phyloP scores from a whole-genome alignment of 2,797 vertebrate genomes.

The Eulemur albifrons region DNA sequence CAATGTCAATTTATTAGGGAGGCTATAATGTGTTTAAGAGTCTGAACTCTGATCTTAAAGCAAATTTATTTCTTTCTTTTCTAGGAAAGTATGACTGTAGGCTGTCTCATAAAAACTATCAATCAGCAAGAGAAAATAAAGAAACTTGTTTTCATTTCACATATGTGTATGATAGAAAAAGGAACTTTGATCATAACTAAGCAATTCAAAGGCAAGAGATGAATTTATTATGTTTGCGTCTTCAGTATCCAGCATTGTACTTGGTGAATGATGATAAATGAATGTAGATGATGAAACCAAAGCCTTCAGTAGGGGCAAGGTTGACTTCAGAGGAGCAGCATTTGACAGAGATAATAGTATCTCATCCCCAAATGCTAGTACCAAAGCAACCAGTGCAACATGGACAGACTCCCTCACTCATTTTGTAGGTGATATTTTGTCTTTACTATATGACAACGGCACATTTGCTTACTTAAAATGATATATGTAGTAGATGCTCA shows the following conservation, averaged over 20 bases:
- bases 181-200: constrained; percentile 16
- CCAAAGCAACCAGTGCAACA: constrained; percentile 54
- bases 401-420: constrained; percentile 39
- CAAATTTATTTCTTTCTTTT: not conserved
- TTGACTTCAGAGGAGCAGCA: constrained; percentile 8
- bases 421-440: constrained; percentile 57
- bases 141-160: not conserved
- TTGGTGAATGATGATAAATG: not conserved
- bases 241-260: not conserved
- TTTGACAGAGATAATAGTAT: not conserved
- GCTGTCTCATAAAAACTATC: not conserved
- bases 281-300: constrained; percentile 64
- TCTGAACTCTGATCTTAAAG: constrained; percentile 22
- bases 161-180: not conserved
- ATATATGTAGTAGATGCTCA: not conserved
- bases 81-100: not conserved
- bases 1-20: not conserved
- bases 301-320: constrained; percentile 45
- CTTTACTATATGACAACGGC: constrained; percentile 42
- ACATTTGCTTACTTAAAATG: constrained; percentile 58
- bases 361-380: constrained; percentile 45
- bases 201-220: not conserved
- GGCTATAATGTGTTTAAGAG: not conserved
- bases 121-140: not conserved
- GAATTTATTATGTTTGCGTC: constrained; percentile 1